Evolutionary conservation across 2,113 vertebrate genomes (phyloP).

Genomic region (Tragelaphus imberbis): DNA sequence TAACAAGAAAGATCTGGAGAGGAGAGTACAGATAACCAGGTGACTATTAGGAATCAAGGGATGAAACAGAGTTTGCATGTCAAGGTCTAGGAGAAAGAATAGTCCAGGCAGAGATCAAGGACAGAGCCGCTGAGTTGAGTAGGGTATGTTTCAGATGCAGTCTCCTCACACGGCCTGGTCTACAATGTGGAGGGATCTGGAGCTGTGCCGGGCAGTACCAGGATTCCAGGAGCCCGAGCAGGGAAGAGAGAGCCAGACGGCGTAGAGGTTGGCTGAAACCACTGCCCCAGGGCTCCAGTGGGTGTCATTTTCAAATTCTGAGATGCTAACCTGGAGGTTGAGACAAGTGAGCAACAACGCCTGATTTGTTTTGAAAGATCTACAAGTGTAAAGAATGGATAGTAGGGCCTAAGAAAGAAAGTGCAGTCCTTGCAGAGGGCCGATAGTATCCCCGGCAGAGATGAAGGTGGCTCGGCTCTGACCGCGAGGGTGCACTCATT

Average conservation of each 20-base stretch:
- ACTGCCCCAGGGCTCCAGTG: rapidly evolving
- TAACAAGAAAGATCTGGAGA: not conserved
- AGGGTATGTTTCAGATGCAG: no score
- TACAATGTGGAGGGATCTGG: no score
- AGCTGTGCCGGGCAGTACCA: not conserved
- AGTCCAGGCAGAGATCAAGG: not conserved
- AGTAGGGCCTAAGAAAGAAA: not conserved
- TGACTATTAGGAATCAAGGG: not conserved
- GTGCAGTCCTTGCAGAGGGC: not conserved
- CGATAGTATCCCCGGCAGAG: not conserved
- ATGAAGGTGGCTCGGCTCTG: rapidly evolving
- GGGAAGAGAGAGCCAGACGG: not conserved
- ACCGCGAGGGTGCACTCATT: rapidly evolving
- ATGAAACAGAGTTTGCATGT: not conserved
- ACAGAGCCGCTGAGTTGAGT: not conserved
- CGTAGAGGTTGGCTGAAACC: no score
- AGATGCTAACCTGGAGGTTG: not conserved
- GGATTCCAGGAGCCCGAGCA: not conserved
- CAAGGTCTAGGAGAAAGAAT: not conserved
- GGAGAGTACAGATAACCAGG: not conserved
- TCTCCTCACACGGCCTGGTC: not conserved
- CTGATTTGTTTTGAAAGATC: not conserved
- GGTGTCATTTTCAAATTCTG: not conserved
- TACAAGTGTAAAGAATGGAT: not conserved
- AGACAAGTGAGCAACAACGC: not conserved